These are phyloP conservation scores for Morone chrysops DNA, from an alignment of 2,113 vertebrate genomes.

Conservation along the genomic window DNA sequence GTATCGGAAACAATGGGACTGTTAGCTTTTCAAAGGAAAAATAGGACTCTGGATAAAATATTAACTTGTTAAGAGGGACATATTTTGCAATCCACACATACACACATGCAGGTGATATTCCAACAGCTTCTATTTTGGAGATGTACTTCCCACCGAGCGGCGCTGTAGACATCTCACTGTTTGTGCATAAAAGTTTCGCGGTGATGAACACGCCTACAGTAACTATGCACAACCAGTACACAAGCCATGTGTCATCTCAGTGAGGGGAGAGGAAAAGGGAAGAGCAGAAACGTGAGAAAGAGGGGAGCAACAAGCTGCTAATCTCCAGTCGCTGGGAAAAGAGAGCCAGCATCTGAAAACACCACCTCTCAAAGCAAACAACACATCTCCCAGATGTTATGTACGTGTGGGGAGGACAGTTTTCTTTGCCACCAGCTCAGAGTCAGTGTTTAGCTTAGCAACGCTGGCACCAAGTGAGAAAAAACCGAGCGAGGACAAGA, in stretches of 20 bases:
- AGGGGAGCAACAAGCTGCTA: conserved; percentile 67
- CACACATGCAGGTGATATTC: conserved; percentile 67
- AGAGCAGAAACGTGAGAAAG: conserved; percentile 55
- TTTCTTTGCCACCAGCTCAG: conserved; percentile 12
- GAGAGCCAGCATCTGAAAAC: conserved; percentile 43
- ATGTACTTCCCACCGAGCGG: conserved; percentile 30
- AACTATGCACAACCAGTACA: conserved; percentile 25
- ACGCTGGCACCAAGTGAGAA: conserved; percentile 35
- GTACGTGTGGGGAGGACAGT: conserved; percentile 15
- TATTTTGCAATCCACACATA: conserved; percentile 52
- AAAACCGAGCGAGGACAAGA: conserved; percentile 21
- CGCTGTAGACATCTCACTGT: conserved; percentile 73
- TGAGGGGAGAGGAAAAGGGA: conserved; percentile 30
- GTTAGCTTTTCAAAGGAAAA: background rate
- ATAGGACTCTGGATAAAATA: background rate
- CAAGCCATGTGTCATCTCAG: conserved; percentile 39
- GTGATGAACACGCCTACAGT: conserved; percentile 48
- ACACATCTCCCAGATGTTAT: conserved; percentile 22
- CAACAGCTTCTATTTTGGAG: conserved; percentile 72
- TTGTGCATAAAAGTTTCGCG: conserved; percentile 73
- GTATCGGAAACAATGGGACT: no score
- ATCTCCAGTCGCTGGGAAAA: conserved; percentile 43
- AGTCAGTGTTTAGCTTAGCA: conserved; percentile 69
- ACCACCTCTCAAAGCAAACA: conserved; percentile 48
- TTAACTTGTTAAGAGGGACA: conserved; percentile 8